A percentile compares a stretch with the other conserved stretches of the same genome.
phyloP scores from a whole-genome alignment of 2,888 invertebrate species.

The Drosophila tripunctata region DNA sequence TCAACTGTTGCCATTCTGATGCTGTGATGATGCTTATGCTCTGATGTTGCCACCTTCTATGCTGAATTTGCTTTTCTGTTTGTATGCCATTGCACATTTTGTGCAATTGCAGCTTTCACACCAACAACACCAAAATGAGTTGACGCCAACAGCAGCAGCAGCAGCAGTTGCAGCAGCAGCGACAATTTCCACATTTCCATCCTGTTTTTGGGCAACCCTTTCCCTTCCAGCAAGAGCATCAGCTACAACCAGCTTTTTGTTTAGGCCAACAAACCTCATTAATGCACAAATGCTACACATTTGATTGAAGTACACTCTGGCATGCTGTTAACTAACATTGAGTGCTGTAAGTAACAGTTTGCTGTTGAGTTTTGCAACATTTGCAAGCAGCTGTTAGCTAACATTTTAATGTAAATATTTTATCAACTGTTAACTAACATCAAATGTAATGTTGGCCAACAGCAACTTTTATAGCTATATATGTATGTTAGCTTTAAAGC shows the following conservation, averaged over 20 bases:
- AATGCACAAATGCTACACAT: conserved; percentile 40
- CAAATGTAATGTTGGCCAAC: too few species aligned
- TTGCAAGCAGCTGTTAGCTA: background rate
- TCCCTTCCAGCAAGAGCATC: background rate
- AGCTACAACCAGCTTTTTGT: conserved; percentile 27
- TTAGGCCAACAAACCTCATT: conserved; percentile 43
- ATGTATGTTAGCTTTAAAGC: too few species aligned
- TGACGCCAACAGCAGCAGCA: conserved; percentile 57
- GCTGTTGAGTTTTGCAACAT: background rate
- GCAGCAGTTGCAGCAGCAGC: conserved; percentile 41
- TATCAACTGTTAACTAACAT: too few species aligned
- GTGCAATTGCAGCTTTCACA: conserved; percentile 53
- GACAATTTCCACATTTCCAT: conserved; percentile 49
- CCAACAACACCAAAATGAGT: conserved; percentile 75
- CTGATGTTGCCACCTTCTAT: too few species aligned
- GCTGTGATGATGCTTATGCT: conserved; percentile 10
- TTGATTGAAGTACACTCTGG: conserved; percentile 10
- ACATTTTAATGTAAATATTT: too few species aligned
- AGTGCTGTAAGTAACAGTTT: background rate
- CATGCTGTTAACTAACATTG: conserved; percentile 11
- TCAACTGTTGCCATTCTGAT: conserved; percentile 25
- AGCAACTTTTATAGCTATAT: too few species aligned
- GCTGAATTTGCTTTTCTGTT: conserved; percentile 60
- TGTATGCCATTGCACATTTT: too few species aligned
- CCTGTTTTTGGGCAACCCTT: background rate